A percentile compares a stretch with the other conserved stretches of the same genome.
phyloP scores from a whole-genome alignment of 2,888 invertebrate genomes.

The Troides aeacus region DNA sequence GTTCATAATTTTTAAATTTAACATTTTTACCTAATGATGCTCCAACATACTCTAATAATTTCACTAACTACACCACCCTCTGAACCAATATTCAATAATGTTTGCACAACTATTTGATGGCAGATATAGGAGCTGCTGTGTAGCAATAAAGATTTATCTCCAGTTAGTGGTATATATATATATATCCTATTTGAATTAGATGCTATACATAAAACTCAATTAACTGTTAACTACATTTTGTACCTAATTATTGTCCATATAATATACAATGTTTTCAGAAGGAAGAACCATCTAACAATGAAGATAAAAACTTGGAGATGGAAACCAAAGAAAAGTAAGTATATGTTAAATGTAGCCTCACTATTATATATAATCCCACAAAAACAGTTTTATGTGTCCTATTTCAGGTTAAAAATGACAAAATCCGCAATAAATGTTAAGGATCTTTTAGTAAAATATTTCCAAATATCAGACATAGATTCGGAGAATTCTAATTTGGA shows the following conservation, averaged over 20 bases:
- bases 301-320: constrained; percentile 24
- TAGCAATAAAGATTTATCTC: too few species aligned
- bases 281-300: constrained; percentile 24
- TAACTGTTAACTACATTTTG: too few species aligned
- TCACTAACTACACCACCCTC: too few species aligned
- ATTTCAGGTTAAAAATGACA: constrained; percentile 52
- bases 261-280: constrained; percentile 30
- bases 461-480: constrained; percentile 43
- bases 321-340: constrained; percentile 38
- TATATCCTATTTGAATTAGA: too few species aligned
- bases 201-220: too few species aligned
- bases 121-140: too few species aligned
- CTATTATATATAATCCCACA: constrained; percentile 9
- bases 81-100: too few species aligned
- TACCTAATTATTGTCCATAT: not conserved
- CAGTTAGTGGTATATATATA: too few species aligned
- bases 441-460: constrained; percentile 46
- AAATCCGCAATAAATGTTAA: constrained; percentile 40
- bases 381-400: constrained; percentile 33
- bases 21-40: too few species aligned
- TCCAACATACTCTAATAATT: too few species aligned
- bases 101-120: too few species aligned
- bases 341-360: constrained; percentile 3
- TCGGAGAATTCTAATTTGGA: constrained; percentile 44
- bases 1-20: too few species aligned